Evolutionary conservation across 2,888 invertebrate genomes (phyloP), one percentile per base, ranked within the genome.

Genomic region (Ophion ventricosus): DNA sequence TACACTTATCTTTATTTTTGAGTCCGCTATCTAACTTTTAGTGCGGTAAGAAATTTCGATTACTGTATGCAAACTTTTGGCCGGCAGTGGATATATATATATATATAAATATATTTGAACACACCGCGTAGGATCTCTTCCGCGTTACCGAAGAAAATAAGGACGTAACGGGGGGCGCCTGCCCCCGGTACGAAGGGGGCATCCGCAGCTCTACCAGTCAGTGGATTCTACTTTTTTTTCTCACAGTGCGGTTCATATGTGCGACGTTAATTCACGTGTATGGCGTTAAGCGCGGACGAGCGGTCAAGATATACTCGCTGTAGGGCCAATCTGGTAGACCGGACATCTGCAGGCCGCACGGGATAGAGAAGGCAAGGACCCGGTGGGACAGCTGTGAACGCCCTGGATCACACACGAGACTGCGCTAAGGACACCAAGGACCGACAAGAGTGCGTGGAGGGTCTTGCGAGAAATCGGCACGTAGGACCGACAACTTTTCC

Each of bases 321-420:
- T 67, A 59, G 69, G 63, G 80, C 70, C 25, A 78, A 79, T 78
- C 78, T 74, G 81, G 78, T 64, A 88, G 87, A 89, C 89, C 90
- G 91, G 92, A 92, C 92, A 92, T 92, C 92, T 92, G 92, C 85
- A 63, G 72, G 90, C 91, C 92, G 35, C 35, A 35, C 35, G 88
- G 87, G 90, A 90, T 91, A 90, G 91, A 91, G 91, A 66, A 59
- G 40, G 79, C 75, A 59, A 83, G 82, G 54, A 82, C 54, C 82
- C 75, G 57, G 66, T 72, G 73, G 83, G 85, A 87, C 87, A 87
- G 87, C 84, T 87, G 87, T 85, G 78, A 83, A 80, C 81, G 75
- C 59, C 61, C 29, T 25, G 72, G 78, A 69, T 77, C 73, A 63
- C 73, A 61, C 35, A 72, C 73, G 61, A 43, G 43, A 43, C 43